These are phyloP conservation scores for Tor tambroides DNA, from an alignment of 2,113 vertebrate genomes.

Conservation along the genomic window DNA sequence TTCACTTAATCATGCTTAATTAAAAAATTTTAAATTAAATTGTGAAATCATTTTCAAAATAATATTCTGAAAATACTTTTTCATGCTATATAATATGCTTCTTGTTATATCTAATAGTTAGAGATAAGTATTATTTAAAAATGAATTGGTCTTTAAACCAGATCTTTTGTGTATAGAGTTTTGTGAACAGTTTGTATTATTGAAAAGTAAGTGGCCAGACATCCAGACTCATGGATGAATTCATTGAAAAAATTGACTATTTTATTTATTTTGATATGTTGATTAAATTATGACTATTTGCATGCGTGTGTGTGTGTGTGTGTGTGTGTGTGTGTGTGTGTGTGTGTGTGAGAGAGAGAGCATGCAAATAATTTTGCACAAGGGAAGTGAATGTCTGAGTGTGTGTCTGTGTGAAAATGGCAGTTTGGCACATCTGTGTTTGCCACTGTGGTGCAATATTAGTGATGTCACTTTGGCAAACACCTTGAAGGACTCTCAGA, in stretches of 20 bases:
- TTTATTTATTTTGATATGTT: no score
- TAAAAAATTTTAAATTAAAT: neutral
- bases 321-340: conserved; percentile 8
- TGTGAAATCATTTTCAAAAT: neutral
- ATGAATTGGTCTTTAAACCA: neutral
- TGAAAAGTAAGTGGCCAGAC: neutral
- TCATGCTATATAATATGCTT: neutral
- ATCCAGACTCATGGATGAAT: neutral
- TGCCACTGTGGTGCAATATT: conserved; percentile 23
- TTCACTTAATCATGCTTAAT: neutral
- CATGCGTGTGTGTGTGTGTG: neutral
- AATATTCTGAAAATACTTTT: neutral
- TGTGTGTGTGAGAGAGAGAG: neutral
- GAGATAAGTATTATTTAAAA: neutral
- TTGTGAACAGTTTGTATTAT: neutral
- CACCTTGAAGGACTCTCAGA: conserved; percentile 12
- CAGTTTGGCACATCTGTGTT: conserved; percentile 52
- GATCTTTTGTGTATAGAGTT: neutral
- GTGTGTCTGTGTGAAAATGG: conserved; percentile 43
- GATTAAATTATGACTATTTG: neutral
- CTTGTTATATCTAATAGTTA: neutral
- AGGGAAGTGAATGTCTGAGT: neutral
- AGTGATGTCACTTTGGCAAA: conserved; percentile 26
- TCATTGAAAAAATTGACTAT: neutral
- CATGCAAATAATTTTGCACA: neutral